Conservation (phyloP, 1,140 invertebrate genomes). For the Bicyclus anynana region DNA sequence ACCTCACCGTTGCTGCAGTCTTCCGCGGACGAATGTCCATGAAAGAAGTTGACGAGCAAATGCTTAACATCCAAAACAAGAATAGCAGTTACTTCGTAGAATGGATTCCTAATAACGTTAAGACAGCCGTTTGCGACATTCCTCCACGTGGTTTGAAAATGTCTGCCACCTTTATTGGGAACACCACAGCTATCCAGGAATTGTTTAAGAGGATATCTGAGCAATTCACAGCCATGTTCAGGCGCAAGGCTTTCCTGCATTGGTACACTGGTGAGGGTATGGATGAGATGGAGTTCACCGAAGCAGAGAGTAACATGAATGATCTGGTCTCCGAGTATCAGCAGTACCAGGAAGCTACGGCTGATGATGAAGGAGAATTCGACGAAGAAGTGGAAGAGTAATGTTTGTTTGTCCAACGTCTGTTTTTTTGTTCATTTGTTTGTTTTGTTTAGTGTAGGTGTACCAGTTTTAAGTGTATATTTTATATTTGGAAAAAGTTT, state of each 20-base stretch:
- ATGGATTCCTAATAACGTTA: constrained; percentile 85
- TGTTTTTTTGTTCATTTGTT: not conserved
- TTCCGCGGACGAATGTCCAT: constrained; percentile 92
- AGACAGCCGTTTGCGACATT: constrained; percentile 81
- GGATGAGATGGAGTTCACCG: constrained; percentile 88
- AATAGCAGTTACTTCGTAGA: constrained; percentile 86
- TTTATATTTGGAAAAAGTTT: not conserved
- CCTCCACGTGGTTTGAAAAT: constrained; percentile 83
- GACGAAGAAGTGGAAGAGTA: constrained; percentile 58
- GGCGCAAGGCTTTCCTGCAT: constrained; percentile 80
- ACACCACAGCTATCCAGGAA: constrained; percentile 84
- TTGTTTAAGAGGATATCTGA: constrained; percentile 81
- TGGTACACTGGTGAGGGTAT: constrained; percentile 91
- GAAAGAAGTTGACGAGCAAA: constrained; percentile 89
- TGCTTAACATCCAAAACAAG: constrained; percentile 87
- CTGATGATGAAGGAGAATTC: constrained; percentile 79
- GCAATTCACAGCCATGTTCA: constrained; percentile 78
- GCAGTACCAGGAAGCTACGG: constrained; percentile 89
- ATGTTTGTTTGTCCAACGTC: not conserved
- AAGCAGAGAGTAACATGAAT: constrained; percentile 83
- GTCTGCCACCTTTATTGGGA: constrained; percentile 84
- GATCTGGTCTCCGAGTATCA: constrained; percentile 93
- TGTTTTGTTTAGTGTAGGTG: constrained; percentile 4
- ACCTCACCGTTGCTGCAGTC: constrained; percentile 92
- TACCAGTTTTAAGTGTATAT: not conserved